Conservation (phyloP, 2,797 vertebrate species). For the Hydrolagus colliei region DNA sequence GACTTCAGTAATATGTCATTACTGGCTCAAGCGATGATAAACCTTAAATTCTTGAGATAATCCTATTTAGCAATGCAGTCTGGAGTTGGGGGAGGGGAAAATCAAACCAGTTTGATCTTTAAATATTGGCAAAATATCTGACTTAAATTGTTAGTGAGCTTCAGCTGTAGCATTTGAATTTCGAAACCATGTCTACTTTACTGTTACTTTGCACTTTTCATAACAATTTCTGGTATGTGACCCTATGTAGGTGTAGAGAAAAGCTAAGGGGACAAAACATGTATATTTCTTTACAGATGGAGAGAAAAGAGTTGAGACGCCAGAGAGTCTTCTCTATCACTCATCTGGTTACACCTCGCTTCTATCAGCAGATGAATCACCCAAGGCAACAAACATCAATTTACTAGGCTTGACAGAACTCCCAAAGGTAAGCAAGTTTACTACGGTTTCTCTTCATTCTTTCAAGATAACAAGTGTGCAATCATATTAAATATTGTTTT, state of each 20-base stretch:
- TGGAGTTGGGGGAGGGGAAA: not conserved
- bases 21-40: conserved; percentile 37
- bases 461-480: conserved; percentile 43
- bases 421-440: conserved; percentile 56
- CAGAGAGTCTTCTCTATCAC: conserved; percentile 40
- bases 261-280: conserved; percentile 43
- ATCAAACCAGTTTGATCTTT: not conserved
- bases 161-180: conserved; percentile 34
- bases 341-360: conserved; percentile 46
- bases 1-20: conserved; percentile 32
- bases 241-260: conserved; percentile 41
- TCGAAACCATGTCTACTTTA: conserved; percentile 41
- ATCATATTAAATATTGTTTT: conserved; percentile 41
- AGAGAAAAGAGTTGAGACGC: conserved; percentile 43
- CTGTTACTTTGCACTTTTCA: conserved; percentile 43
- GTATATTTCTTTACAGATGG: conserved; percentile 49
- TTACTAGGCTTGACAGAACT: conserved; percentile 49
- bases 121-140: conserved; percentile 29
- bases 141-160: conserved; percentile 33
- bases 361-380: conserved; percentile 45
- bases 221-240: conserved; percentile 45
- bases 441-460: conserved; percentile 42
- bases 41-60: conserved; percentile 35
- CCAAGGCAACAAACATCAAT: conserved; percentile 43
- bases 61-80: conserved; percentile 27